Conservation (phyloP, 1,140 invertebrate genomes). For the Anastrepha obliqua region DNA sequence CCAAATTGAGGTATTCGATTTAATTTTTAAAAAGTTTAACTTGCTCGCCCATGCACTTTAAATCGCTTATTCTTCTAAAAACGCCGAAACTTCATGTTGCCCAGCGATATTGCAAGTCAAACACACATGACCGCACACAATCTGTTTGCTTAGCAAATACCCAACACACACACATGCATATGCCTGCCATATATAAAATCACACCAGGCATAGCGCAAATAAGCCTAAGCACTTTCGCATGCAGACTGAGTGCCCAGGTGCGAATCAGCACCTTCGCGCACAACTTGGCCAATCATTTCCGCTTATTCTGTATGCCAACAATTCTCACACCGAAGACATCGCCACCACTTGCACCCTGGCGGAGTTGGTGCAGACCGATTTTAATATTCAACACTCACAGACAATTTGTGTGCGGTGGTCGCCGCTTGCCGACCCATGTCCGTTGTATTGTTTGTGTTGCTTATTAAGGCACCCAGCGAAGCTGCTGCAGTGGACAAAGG, state of each 20-base stretch:
- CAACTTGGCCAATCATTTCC: constrained; percentile 47
- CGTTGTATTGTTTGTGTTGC: not conserved
- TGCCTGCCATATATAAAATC: not conserved
- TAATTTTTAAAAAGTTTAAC: too few species aligned
- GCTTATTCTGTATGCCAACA: not conserved
- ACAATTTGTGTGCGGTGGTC: not conserved
- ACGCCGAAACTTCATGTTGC: too few species aligned
- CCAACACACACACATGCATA: not conserved
- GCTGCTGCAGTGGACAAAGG: not conserved
- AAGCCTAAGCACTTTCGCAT: not conserved
- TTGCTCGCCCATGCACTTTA: too few species aligned
- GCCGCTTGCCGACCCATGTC: not conserved
- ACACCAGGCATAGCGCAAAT: not conserved
- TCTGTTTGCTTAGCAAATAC: not conserved
- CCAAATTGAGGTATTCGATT: too few species aligned
- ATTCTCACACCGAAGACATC: not conserved
- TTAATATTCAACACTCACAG: constrained; percentile 40
- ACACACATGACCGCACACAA: not conserved
- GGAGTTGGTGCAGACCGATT: constrained; percentile 7
- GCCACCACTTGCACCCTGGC: not conserved
- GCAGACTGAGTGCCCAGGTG: not conserved
- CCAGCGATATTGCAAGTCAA: not conserved
- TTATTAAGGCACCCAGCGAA: not conserved
- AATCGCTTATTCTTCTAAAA: too few species aligned
- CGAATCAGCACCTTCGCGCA: not conserved